Conservation (phyloP, 2,797 vertebrate species). For the Megaceryle alcyon region DNA sequence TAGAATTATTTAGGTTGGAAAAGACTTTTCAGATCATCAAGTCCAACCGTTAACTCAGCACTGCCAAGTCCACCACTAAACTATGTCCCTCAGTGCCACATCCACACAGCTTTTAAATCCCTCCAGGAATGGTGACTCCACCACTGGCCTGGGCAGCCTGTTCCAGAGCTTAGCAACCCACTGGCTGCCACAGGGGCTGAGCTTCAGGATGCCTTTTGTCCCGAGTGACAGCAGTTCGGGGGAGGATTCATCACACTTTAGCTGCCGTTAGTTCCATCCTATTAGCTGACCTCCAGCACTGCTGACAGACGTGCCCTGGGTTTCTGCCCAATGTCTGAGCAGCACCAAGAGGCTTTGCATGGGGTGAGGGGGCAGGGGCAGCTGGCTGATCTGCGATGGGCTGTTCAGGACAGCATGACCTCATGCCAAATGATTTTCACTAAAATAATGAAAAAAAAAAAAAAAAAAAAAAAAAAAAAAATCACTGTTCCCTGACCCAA, state of each 20-base stretch:
- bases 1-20: not conserved
- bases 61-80: not conserved
- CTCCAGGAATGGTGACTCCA: not conserved
- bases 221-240: accelerated
- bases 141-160: not conserved
- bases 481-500: not conserved
- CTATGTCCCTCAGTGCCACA: not conserved
- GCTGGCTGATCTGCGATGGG: not conserved
- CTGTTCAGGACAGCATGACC: not conserved
- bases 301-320: accelerated
- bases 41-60: not conserved
- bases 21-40: not conserved
- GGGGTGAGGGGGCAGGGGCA: not conserved
- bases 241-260: not conserved
- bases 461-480: not conserved
- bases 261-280: not conserved
- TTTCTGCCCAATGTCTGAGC: not conserved
- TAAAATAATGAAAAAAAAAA: not conserved
- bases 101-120: not conserved
- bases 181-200: not conserved
- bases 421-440: not conserved
- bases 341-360: not conserved
- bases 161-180: not conserved
- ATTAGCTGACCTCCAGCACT: not conserved
- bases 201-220: not conserved